Evolutionary conservation across 2,113 vertebrate species (phyloP), one percentile per base, ranked within the genome.

Genomic region (Albula glossodonta): DNA sequence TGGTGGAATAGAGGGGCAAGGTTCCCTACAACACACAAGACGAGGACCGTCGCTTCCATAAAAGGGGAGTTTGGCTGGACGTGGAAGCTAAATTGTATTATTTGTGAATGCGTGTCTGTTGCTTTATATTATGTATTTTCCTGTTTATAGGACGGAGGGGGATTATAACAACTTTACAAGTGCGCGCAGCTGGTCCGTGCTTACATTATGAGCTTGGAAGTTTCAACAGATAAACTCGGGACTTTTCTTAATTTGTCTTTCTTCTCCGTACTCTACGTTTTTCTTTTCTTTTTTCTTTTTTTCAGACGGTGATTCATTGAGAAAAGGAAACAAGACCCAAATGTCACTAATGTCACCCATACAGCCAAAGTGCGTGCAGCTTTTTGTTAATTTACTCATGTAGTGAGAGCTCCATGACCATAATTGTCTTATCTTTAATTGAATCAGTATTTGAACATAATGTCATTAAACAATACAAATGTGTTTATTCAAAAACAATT

Each of bases 101-200:
- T 98, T 98, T 97, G 97, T 95, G 60, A 95, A 96, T 93, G 96
- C 93, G 92, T 94, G 94, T 94, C 96, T 96, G 95, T 97, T 96
- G 96, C 96, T 98, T 97, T 97, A 97, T 98, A 96, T 96, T 96
- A 95, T 97, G 96, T 96, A 96, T 98, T 98, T 99, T 99, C 98
- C 98, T 99, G 98, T 99, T 99, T 99, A 99, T 97, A 97, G 93
- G 95, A 96, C 94, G 93, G 94, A 96, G 96, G 93, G 95, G 97
- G 96, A 98, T 97, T 98, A 97, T 96, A 98, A 98, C 97, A 99
- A 98, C 97, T 97, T 97, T 96, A 97, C 97, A 99, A 99, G 98
- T 98, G 97, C 96, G 91, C 94, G 93, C 98, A 99, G 98, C 98
- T 99, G 98, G 95, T 90, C 89, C 74, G 74, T 98, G 98, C 96